Evolutionary conservation across 2,113 vertebrate genomes (phyloP), one percentile per base, ranked within the genome.

Genomic region (Elgaria multicarinata): DNA sequence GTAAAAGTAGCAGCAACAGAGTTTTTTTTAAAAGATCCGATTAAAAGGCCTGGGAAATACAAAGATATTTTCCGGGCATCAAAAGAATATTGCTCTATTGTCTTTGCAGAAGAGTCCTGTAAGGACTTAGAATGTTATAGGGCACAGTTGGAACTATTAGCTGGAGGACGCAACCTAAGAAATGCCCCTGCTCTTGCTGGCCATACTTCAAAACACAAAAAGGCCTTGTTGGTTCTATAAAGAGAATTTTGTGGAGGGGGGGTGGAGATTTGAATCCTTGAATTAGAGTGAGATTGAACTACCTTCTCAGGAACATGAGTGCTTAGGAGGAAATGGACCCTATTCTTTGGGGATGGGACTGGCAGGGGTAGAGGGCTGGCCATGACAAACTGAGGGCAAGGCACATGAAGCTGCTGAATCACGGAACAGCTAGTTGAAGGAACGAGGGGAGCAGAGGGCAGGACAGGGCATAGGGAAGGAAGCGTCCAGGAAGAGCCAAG

Each of bases 371-470:
- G 39, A 22, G 55, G 44, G 33, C 6, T 7, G 42, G n/a, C 22
- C 13, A 14, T 39, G 28, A 28, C n/a, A 8, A 36, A 28, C 26
- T 24, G 42, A 36, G 58, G 53, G 14, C 26, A 22, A 31, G n/a
- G 18, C 6, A 13, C 36, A 5, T 28, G 44, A n/a, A 33, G 16
- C 39, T 67, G 26, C 72, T 93, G 90, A 94, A 46, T 92, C 66
- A 64, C 9, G 89, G 90, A 66, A 31, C 26, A 89, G 2, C 14
- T 26, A 26, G 22, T 53, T 81, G 55, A 81, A 77, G 39, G 44
- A 87, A 77, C 50, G 10, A n/a, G 78, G 31, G n/a, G 64, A 4
- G 1, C 1, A 2, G 42, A 10, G 5, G 39, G 39, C 2, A 4
- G 3, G 3, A 16, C 4, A 1, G 79, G 12, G 26, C 78, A 58